Conservation (phyloP, 2,113 vertebrate species). For the Epinephelus lanceolatus region DNA sequence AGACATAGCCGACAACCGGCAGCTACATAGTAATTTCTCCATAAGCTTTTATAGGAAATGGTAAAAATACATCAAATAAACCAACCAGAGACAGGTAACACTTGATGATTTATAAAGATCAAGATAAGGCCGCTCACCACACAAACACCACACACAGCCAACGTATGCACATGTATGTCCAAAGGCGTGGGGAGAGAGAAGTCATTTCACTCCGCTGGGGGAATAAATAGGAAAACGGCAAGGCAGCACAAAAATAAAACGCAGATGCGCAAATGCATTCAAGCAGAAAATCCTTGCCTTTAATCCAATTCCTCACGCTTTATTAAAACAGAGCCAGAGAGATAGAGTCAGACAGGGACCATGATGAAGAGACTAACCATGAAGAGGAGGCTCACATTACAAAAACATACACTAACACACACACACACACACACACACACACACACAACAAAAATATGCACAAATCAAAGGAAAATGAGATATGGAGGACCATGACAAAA, state of each 20-base stretch:
- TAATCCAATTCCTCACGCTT: conserved; percentile 81
- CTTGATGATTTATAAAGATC: not conserved
- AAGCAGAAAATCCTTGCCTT: conserved; percentile 79
- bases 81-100: not conserved
- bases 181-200: conserved; percentile 30
- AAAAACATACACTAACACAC: conserved; percentile 22
- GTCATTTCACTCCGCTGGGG: conserved; percentile 31
- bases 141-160: conserved; percentile 1
- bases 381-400: conserved; percentile 44
- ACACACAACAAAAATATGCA: conserved; percentile 12
- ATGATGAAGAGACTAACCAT: conserved; percentile 41
- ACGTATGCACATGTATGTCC: conserved; percentile 13
- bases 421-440: not conserved
- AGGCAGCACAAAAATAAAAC: conserved; percentile 71
- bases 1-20: not conserved
- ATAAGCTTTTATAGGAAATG: not conserved
- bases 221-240: conserved; percentile 42
- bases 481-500: conserved; percentile 31
- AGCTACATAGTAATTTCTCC: not conserved
- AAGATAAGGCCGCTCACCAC: not conserved
- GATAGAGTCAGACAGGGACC: conserved; percentile 55
- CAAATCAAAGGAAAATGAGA: conserved; percentile 46
- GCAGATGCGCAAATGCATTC: conserved; percentile 72
- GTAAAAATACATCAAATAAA: conserved; percentile 6
- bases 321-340: conserved; percentile 76